Evolutionary conservation across 2,113 vertebrate species (phyloP).

Genomic region (Scomber japonicus): DNA sequence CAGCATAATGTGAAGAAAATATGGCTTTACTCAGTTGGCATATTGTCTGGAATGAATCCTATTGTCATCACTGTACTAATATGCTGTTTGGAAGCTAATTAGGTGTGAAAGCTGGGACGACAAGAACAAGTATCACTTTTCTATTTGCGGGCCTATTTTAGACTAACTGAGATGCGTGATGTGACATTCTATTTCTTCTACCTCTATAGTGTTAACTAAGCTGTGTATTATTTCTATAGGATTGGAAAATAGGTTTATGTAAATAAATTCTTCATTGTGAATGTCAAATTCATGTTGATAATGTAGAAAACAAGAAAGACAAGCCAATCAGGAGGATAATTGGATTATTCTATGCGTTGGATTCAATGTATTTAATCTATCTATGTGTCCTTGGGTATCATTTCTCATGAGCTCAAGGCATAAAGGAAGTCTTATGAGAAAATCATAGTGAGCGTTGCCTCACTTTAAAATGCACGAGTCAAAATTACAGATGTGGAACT

Average conservation of each 20-base stretch:
- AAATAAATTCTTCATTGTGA: not conserved
- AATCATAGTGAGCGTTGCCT: conserved; percentile 8
- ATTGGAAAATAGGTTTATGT: not conserved
- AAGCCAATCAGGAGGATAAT: not conserved
- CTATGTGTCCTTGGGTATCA: not conserved
- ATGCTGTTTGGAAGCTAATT: conserved; percentile 51
- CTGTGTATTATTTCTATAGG: conserved; percentile 1
- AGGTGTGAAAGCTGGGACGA: conserved; percentile 56
- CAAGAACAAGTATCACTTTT: conserved; percentile 42
- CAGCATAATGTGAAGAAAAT: conserved; percentile 22
- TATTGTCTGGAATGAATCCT: conserved; percentile 46
- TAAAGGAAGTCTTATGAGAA: conserved; percentile 1
- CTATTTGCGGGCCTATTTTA: conserved; percentile 42
- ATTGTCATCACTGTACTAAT: conserved; percentile 40
- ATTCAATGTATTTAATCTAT: conserved; percentile 16
- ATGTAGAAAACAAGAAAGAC: not conserved
- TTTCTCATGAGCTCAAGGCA: conserved; percentile 8
- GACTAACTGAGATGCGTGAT: conserved; percentile 8
- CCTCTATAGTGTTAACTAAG: not conserved
- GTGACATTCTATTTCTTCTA: not conserved
- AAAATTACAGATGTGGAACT: not conserved
- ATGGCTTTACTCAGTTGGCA: conserved; percentile 46
- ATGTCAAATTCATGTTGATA: conserved; percentile 10
- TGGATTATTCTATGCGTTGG: not conserved
- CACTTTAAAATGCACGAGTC: not conserved